phyloP scores from a whole-genome alignment of 2,113 vertebrate genomes.

The Oryzias woworae region DNA sequence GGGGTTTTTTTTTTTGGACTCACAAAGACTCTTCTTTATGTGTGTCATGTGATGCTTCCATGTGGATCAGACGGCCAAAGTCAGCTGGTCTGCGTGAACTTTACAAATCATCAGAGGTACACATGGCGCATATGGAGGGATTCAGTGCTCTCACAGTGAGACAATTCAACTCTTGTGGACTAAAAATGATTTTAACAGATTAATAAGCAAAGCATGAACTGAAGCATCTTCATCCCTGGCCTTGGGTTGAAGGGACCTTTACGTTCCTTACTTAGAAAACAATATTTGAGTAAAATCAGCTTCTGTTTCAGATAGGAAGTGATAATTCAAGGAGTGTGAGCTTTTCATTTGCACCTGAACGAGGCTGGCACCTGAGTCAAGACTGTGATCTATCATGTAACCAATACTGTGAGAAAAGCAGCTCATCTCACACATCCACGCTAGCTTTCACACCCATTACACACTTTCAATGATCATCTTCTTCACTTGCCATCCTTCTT shows the following conservation, averaged over 20 bases:
- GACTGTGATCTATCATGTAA: conserved; percentile 35
- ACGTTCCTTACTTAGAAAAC: conserved; percentile 14
- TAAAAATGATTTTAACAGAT: conserved; percentile 17
- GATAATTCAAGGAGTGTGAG: conserved; percentile 38
- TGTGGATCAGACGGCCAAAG: conserved; percentile 28
- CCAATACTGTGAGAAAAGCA: conserved; percentile 41
- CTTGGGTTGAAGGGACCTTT: conserved; percentile 30
- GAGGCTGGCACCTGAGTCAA: conserved; percentile 12
- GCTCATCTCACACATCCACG: conserved; percentile 32
- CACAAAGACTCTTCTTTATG: conserved; percentile 62
- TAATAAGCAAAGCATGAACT: conserved; percentile 27
- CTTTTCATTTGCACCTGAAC: conserved; percentile 59
- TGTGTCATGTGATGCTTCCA: conserved; percentile 66
- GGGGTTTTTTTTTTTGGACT: conserved; percentile 14
- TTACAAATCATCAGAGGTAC: conserved; percentile 12
- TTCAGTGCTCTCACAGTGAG: conserved; percentile 7
- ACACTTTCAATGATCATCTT: conserved; percentile 23
- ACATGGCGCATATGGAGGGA: conserved; percentile 29
- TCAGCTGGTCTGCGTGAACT: conserved; percentile 51
- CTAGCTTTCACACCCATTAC: conserved; percentile 40
- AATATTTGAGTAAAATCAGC: conserved; percentile 3
- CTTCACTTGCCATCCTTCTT: conserved; percentile 17
- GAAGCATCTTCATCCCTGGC: conserved; percentile 41
- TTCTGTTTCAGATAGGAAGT: conserved; percentile 6
- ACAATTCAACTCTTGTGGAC: conserved; percentile 15